Percentiles rank a stretch among this genome's conserved stretches.
phyloP scores from a whole-genome alignment of 2,888 invertebrate genomes.

The Drosophila ochracea region DNA sequence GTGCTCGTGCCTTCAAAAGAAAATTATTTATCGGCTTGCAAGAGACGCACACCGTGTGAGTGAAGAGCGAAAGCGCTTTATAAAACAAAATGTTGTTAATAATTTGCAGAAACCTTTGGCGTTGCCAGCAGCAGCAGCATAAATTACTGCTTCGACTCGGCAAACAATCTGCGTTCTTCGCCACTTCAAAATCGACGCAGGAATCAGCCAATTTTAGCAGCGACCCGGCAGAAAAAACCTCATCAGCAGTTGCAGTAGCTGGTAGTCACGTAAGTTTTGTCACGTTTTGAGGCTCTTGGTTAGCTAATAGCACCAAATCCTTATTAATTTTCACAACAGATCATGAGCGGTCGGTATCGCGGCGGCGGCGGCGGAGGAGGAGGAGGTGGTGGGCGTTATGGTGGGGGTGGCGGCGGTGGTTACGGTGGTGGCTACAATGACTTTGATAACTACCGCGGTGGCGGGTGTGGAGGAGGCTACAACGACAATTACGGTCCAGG shows the following conservation, averaged over 20 bases:
- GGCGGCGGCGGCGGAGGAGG: slow-evolving; percentile 42
- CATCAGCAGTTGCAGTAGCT: slow-evolving; percentile 40
- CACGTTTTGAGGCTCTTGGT: slow-evolving; percentile 6
- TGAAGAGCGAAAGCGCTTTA: slow-evolving; percentile 12
- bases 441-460: slow-evolving; percentile 63
- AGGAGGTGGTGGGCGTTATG: slow-evolving; percentile 67
- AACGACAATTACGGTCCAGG: slow-evolving; percentile 72
- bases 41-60: slow-evolving; percentile 29
- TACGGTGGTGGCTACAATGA: slow-evolving; percentile 64
- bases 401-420: slow-evolving; percentile 53
- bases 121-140: slow-evolving; percentile 62
- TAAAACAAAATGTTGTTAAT: slow-evolving; percentile 68
- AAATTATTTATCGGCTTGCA: slow-evolving; percentile 35
- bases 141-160: slow-evolving; percentile 55
- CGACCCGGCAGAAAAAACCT: slow-evolving; percentile 29
- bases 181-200: slow-evolving; percentile 32
- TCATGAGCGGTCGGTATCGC: slow-evolving; percentile 80
- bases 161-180: slow-evolving; percentile 42
- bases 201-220: slow-evolving; percentile 26
- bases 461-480: slow-evolving; percentile 59
- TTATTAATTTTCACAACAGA: slow-evolving; percentile 45
- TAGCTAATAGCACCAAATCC: slow-evolving; percentile 7
- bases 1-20: slow-evolving; percentile 64
- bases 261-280: slow-evolving; percentile 76
- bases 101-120: slow-evolving; percentile 75